A percentile compares a stretch with the other conserved stretches of the same genome.
These are phyloP conservation scores for Turritopsis rubra DNA, from an alignment of 30 jellyfish, hydroid and myxozoan species.

Conservation along the genomic window DNA sequence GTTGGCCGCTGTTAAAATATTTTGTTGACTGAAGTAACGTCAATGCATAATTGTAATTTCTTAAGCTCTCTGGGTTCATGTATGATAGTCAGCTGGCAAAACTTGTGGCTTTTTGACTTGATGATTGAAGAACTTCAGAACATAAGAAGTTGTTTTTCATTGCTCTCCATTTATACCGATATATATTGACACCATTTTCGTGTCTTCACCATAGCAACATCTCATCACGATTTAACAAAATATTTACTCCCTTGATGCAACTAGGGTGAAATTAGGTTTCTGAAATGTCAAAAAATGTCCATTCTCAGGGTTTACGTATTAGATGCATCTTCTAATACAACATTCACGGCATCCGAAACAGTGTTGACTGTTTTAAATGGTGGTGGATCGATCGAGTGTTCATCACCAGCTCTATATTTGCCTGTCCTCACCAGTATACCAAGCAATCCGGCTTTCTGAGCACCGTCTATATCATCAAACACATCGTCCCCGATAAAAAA, in stretches of 20 bases:
- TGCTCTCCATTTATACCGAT: background rate
- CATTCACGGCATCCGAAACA: background rate
- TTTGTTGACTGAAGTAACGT: too few relatives aligned
- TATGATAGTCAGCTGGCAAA: background rate
- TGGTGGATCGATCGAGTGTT: background rate
- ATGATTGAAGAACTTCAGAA: background rate
- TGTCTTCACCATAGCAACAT: background rate
- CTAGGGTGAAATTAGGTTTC: too few relatives aligned
- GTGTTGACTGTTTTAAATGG: background rate
- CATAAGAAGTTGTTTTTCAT: too few relatives aligned
- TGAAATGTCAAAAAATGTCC: background rate
- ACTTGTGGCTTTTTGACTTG: background rate
- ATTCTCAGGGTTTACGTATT: background rate
- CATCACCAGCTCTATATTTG: background rate
- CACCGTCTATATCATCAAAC: conserved; percentile 36
- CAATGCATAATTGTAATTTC: too few relatives aligned
- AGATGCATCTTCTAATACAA: background rate
- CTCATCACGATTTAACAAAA: too few relatives aligned
- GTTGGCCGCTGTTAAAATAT: too few relatives aligned
- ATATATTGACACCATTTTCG: background rate
- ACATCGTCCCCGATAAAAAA: conserved; percentile 39
- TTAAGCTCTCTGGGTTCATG: background rate
- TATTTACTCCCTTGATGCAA: too few relatives aligned
- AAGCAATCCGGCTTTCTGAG: conserved; percentile 19
- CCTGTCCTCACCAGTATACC: conserved; percentile 42